Evolutionary conservation across 2,888 invertebrate species (phyloP).

Genomic region (Leptinotarsa juncta): DNA sequence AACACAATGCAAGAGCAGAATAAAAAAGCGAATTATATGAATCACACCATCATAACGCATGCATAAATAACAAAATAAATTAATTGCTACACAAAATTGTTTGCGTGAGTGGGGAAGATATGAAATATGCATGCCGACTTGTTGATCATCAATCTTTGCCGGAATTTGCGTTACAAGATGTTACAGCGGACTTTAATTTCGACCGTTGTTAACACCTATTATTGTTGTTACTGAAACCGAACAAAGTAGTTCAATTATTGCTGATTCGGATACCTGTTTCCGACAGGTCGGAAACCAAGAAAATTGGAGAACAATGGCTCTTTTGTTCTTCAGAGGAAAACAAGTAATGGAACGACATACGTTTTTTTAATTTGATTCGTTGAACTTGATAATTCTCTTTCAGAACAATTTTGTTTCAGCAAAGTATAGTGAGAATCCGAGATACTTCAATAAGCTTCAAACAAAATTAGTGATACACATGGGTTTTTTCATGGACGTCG

Average conservation of each 20-base stretch:
- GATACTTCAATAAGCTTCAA: too few relatives aligned
- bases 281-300: too few relatives aligned
- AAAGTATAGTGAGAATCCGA: too few relatives aligned
- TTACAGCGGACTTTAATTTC: background rate
- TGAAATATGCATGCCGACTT: constrained; percentile 25
- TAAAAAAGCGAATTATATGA: constrained; percentile 32
- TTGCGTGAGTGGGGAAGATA: constrained; percentile 24
- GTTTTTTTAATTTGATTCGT: too few relatives aligned
- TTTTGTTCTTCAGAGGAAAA: too few relatives aligned
- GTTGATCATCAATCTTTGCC: constrained; percentile 26
- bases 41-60: constrained; percentile 35
- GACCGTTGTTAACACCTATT: constrained; percentile 6
- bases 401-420: too few relatives aligned
- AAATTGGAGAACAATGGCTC: too few relatives aligned
- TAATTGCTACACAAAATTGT: constrained; percentile 35
- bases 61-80: constrained; percentile 31
- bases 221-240: constrained; percentile 4
- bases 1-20: constrained; percentile 35
- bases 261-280: background rate
- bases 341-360: too few relatives aligned
- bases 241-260: background rate
- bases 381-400: too few relatives aligned
- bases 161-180: constrained; percentile 22
- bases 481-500: too few relatives aligned
- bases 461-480: too few relatives aligned